Evolutionary conservation across 2,888 invertebrate genomes (phyloP).

Genomic region (Petrophora chlorosata): DNA sequence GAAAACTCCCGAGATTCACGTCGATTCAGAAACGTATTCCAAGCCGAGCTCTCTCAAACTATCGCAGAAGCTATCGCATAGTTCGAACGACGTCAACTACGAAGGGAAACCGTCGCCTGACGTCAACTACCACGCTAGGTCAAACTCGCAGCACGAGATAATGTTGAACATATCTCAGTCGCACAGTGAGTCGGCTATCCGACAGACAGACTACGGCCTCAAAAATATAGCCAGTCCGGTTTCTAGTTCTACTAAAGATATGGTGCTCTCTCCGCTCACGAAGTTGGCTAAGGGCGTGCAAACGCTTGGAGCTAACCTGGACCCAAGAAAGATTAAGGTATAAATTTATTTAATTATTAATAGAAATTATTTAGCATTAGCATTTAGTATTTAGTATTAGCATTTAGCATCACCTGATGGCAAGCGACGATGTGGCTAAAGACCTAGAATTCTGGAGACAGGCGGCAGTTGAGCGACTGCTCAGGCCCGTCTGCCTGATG

Average conservation of each 20-base stretch:
- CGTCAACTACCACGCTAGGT: slow-evolving; percentile 70
- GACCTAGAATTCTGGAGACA: too few relatives aligned
- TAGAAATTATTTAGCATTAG: too few relatives aligned
- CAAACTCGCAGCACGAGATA: slow-evolving; percentile 87
- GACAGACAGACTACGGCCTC: too few relatives aligned
- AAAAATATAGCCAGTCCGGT: slow-evolving; percentile 88
- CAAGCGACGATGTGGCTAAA: too few relatives aligned
- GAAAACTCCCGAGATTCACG: slow-evolving; percentile 86
- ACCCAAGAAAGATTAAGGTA: slow-evolving; percentile 89
- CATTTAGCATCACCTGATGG: too few relatives aligned
- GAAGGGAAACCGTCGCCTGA: slow-evolving; percentile 47
- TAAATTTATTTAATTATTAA: too few relatives aligned
- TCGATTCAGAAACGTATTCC: slow-evolving; percentile 53
- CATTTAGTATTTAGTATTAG: too few relatives aligned
- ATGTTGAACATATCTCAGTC: slow-evolving; percentile 89
- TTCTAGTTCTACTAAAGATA: slow-evolving; percentile 85
- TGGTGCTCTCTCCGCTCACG: slow-evolving; percentile 89
- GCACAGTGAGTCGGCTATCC: slow-evolving; percentile 91
- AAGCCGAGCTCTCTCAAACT: slow-evolving; percentile 81
- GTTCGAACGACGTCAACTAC: slow-evolving; percentile 86
- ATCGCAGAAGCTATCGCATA: slow-evolving; percentile 87
- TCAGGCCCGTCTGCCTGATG: too few relatives aligned
- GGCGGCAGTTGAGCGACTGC: too few relatives aligned
- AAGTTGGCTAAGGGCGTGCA: slow-evolving; percentile 95
- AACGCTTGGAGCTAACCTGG: slow-evolving; percentile 92